These are phyloP conservation scores for Rambutsinella grinnellia DNA, from an alignment of 2,888 invertebrate genomes.

Conservation along the genomic window DNA sequence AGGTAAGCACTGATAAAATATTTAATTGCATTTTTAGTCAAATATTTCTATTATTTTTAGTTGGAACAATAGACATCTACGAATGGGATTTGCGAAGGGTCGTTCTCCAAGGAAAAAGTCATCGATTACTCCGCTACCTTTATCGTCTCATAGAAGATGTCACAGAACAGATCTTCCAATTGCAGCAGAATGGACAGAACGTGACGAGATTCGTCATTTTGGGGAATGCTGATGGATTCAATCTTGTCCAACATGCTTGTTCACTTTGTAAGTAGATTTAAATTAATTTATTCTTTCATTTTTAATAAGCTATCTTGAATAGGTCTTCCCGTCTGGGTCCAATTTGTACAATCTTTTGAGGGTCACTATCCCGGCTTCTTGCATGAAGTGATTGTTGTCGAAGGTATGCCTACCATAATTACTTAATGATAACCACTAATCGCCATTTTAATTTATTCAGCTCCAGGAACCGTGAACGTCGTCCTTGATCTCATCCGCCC, in stretches of 20 bases:
- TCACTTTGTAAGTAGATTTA: conserved; percentile 16
- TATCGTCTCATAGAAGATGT: conserved; percentile 26
- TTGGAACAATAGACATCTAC: conserved; percentile 29
- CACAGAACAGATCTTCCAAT: conserved; percentile 19
- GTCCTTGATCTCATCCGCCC: conserved; percentile 36
- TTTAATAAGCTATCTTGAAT: neutral
- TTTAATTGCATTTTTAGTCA: too few relatives aligned
- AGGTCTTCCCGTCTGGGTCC: conserved; percentile 42
- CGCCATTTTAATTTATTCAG: conserved; percentile 16
- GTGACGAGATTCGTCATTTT: conserved; percentile 30
- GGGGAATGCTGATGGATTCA: conserved; percentile 43
- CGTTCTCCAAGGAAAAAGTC: conserved; percentile 21
- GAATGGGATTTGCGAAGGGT: conserved; percentile 33
- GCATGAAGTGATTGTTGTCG: conserved; percentile 30
- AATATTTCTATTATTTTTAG: neutral
- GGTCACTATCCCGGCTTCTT: conserved; percentile 36
- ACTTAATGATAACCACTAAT: too few relatives aligned
- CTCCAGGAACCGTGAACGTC: conserved; percentile 25
- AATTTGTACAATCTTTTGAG: conserved; percentile 38
- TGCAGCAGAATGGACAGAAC: conserved; percentile 13
- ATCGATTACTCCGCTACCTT: conserved; percentile 21
- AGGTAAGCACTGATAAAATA: neutral
- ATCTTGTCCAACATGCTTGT: conserved; percentile 37
- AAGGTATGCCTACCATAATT: too few relatives aligned
- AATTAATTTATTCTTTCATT: neutral